phyloP scores from a whole-genome alignment of 2,113 vertebrate genomes.

The Toxostoma redivivum region DNA sequence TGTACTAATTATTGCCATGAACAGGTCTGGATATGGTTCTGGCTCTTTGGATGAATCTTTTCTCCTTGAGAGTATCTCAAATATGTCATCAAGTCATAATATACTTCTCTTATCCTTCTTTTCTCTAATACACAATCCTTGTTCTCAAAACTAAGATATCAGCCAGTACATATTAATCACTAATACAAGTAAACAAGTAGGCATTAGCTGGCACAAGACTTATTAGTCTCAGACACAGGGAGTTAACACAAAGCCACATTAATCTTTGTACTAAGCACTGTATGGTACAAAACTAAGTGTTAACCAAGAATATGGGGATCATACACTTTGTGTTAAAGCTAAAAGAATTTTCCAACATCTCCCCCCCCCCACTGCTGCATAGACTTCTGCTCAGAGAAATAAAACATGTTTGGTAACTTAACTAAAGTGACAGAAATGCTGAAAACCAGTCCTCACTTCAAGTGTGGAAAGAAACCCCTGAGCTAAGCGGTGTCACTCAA shows the following conservation, averaged over 20 bases:
- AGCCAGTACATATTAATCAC: neutral
- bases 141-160: neutral
- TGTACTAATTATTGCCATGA: neutral
- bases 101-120: neutral
- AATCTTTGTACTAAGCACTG: neutral
- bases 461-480: neutral
- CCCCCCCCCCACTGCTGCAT: neutral
- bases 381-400: neutral
- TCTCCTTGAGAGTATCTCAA: neutral
- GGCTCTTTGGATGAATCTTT: neutral
- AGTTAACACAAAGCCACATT: neutral
- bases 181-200: neutral
- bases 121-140: neutral
- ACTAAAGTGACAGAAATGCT: neutral
- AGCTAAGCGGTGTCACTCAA: neutral
- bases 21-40: neutral
- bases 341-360: neutral
- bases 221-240: neutral
- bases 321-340: neutral
- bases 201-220: neutral
- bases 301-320: neutral
- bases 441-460: neutral
- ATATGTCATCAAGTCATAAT: neutral
- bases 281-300: neutral
- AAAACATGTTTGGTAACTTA: neutral